Conservation (phyloP, 2,113 vertebrate species). For the Channa maculata region DNA sequence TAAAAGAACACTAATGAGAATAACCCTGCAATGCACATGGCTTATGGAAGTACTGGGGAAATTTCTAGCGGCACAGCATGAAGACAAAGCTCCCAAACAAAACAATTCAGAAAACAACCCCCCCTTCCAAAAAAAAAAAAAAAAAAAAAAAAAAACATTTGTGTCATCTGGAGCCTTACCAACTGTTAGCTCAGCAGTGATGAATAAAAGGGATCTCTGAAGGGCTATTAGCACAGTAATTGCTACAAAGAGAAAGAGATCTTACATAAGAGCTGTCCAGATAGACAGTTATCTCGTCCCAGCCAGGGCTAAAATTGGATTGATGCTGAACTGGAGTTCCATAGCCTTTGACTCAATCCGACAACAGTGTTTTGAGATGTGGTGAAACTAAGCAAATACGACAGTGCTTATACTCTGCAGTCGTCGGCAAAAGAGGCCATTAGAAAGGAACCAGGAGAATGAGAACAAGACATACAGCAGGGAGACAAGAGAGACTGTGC, state of each 20-base stretch:
- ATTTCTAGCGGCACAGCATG: background rate
- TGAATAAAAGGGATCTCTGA: slow-evolving; percentile 31
- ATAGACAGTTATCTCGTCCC: slow-evolving; percentile 55
- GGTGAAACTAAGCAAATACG: slow-evolving; percentile 46
- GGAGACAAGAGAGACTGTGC: slow-evolving; percentile 36
- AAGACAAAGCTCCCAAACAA: slow-evolving; percentile 1
- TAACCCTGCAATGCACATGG: background rate
- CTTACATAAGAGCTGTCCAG: slow-evolving; percentile 56
- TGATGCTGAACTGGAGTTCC: slow-evolving; percentile 50
- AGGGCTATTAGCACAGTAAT: slow-evolving; percentile 60
- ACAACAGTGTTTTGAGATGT: slow-evolving; percentile 37
- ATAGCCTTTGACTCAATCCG: slow-evolving; percentile 44
- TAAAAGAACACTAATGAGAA: background rate
- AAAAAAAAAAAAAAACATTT: background rate
- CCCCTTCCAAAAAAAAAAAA: too few species aligned
- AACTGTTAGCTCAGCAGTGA: slow-evolving; percentile 23
- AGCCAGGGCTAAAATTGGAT: slow-evolving; percentile 47
- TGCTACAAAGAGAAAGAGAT: slow-evolving; percentile 52
- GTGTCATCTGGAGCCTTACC: slow-evolving; percentile 38
- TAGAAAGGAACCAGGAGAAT: slow-evolving; percentile 46
- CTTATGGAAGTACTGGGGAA: background rate
- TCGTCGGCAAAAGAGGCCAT: slow-evolving; percentile 42
- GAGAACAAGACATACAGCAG: slow-evolving; percentile 26
- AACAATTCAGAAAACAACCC: background rate
- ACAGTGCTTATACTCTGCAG: slow-evolving; percentile 42